Conservation (phyloP, 2,888 invertebrate species). For the Lepidocyrtoides sp. region DNA sequence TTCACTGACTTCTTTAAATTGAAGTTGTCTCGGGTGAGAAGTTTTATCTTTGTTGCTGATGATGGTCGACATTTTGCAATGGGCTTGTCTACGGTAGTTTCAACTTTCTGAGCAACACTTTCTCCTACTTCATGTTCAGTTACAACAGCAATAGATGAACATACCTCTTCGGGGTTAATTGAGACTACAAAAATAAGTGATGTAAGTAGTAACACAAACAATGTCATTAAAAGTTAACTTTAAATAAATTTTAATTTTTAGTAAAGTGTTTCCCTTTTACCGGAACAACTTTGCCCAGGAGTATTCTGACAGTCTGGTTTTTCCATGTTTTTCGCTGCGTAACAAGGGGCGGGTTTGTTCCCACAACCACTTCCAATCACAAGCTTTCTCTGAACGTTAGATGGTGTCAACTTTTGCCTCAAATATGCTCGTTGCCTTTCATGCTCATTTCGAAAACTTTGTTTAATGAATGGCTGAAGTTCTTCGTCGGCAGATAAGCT, state of each 20-base stretch:
- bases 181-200: too few relatives aligned
- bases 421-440: slow-evolving; percentile 2
- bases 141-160: neutral
- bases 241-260: neutral
- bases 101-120: too few relatives aligned
- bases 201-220: neutral
- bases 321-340: too few relatives aligned
- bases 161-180: too few relatives aligned
- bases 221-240: neutral
- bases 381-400: slow-evolving; percentile 14
- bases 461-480: neutral
- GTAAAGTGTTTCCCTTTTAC: too few relatives aligned
- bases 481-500: slow-evolving; percentile 4
- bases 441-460: neutral
- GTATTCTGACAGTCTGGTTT: too few relatives aligned
- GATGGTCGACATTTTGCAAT: neutral
- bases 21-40: slow-evolving; percentile 4
- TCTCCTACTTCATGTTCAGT: neutral
- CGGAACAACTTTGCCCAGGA: too few relatives aligned
- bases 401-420: slow-evolving; percentile 31
- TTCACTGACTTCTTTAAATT: slow-evolving; percentile 16
- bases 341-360: too few relatives aligned
- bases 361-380: neutral
- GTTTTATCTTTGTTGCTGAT: neutral
- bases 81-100: too few relatives aligned